Evolutionary conservation across 1,140 invertebrate genomes (phyloP), one percentile per base, ranked within the genome.

Genomic region (Danaus melanippus): DNA sequence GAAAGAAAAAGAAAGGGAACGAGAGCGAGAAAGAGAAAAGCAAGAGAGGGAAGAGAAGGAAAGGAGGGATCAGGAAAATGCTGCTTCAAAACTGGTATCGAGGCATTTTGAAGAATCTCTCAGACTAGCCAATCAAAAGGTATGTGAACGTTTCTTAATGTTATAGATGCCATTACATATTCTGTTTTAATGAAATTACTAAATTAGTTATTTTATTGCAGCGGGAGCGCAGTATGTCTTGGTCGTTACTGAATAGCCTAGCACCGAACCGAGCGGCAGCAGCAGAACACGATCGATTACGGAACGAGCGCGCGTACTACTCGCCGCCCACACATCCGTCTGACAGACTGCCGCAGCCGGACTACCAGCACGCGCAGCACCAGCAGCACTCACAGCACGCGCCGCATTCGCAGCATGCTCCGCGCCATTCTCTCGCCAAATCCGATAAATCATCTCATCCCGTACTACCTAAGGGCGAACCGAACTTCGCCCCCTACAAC

Each of bases 41-140:
- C 83, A 87, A 58, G 89, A 92, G 81, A 82, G 87, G 81, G 76
- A 83, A 85, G 90, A 91, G 60, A 89, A 89, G 88, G 74, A 86
- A 86, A 71, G 87, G 90, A 71, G 93, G 92, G 79, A 91, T 89
- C 89, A 91, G 71, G 90, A 91, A 42, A 91, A 94, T 72, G 77
- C 92, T 90, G 78, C 94, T 91, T 69, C 84, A 8, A 86, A 86
- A 75, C 67, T 86, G 58, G 94, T 97, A 46, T 92, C 96, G 64
- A 93, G 96, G 74, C 96, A 97, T 87, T 97, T 97, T 82, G 93
- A 95, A 77, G 94, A 96, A 86, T 96, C 94, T 50, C 86, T 97
- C 32, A 90, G 93, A 78, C 87, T 94, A 48, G 93, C 93, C 15
- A 92, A 93, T 70, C 93, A 95, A 85, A 95, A 95, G 92, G 94